Base-by-base conservation (phyloP, 2,797 vertebrate genomes). In the Lerista edwardsae region DNA sequence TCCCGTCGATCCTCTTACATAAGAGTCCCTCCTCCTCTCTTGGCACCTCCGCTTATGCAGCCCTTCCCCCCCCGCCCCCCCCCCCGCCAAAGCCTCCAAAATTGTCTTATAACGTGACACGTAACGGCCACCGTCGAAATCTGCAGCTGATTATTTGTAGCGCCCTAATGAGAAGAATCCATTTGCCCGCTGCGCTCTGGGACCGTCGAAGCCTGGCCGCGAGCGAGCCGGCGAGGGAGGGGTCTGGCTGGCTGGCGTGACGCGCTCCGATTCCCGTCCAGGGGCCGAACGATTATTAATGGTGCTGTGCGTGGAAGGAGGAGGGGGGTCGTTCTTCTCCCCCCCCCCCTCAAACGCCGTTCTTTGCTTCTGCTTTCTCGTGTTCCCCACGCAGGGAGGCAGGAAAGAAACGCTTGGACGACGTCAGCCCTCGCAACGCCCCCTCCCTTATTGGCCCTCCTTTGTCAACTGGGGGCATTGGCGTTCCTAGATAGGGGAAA, bases 371-470 rank as follows among this genome's bases (percentile, higher is more conserved):
- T 23, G n/a, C 31, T 36, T 57, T 12, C 59, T 11, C 2, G 47
- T n/a, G 59, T 36, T 81, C 10, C 15, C 0, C 51, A 15, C 1
- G 0, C 23, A 0, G 39, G 4, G 2, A 12, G 21, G 7, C 6
- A 6, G 0, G 3, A 4, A 4, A 17, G 6, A n/a, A 29, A 14
- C 8, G 2, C 9, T 41, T 12, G 47, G 62, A 12, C 51, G 36
- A 19, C 51, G 36, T 2, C 23, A 9, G 2, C 12, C 27, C 7
- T 21, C 23, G 17, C 17, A 6, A 27, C 12, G 1, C 19, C 51
- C 71, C 74, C 14, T 27, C n/a, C 14, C 11, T 0, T 15, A 0
- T 31, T 0, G n/a, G n/a, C 6, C 17, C 27, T 0, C 0, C 47
- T 23, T 8, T 0, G 9, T 19, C 64, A 1, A 39, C 31, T 3